These are phyloP conservation scores for Drosophila subobscura DNA, from an alignment of 1,140 invertebrate genomes.

Conservation along the genomic window DNA sequence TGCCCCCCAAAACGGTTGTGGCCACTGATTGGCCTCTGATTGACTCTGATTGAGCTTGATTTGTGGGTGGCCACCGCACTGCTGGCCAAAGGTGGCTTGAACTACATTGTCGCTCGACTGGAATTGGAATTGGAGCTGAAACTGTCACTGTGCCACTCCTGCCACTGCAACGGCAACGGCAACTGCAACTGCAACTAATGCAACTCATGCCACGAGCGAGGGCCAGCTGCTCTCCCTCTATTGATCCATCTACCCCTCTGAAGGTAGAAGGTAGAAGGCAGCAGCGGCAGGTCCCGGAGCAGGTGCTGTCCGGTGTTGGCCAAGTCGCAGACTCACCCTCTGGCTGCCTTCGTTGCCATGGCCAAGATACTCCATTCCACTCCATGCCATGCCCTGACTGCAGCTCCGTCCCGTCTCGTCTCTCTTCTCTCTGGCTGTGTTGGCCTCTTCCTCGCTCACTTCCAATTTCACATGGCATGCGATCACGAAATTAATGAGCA, in stretches of 20 bases:
- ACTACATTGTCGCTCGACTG: slow-evolving; percentile 40
- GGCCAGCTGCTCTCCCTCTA: too few species aligned
- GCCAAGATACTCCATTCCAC: too few species aligned
- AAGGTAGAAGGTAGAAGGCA: too few species aligned
- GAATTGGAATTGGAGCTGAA: slow-evolving; percentile 17
- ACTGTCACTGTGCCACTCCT: too few species aligned
- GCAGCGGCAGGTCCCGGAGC: too few species aligned
- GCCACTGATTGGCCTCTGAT: slow-evolving; percentile 33
- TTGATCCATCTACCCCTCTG: too few species aligned
- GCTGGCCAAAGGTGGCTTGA: slow-evolving; percentile 20
- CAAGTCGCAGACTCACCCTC: background rate
- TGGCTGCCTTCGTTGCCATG: background rate
- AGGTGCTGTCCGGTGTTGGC: slow-evolving; percentile 1
- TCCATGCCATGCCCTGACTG: slow-evolving; percentile 3
- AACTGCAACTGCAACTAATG: too few species aligned
- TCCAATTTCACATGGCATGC: slow-evolving; percentile 70
- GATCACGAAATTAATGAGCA: slow-evolving; percentile 78
- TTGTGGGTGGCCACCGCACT: slow-evolving; percentile 10
- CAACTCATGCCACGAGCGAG: too few species aligned
- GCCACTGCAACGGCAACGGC: too few species aligned
- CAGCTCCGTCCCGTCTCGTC: slow-evolving; percentile 5
- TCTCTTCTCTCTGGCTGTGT: slow-evolving; percentile 6
- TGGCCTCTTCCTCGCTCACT: slow-evolving; percentile 22
- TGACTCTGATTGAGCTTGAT: slow-evolving; percentile 29
- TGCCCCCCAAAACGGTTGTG: slow-evolving; percentile 30